Percentiles rank a stretch among this genome's conserved stretches.
Conservation (phyloP, 2,888 invertebrate genomes). For the Priocnemis perturbator region DNA sequence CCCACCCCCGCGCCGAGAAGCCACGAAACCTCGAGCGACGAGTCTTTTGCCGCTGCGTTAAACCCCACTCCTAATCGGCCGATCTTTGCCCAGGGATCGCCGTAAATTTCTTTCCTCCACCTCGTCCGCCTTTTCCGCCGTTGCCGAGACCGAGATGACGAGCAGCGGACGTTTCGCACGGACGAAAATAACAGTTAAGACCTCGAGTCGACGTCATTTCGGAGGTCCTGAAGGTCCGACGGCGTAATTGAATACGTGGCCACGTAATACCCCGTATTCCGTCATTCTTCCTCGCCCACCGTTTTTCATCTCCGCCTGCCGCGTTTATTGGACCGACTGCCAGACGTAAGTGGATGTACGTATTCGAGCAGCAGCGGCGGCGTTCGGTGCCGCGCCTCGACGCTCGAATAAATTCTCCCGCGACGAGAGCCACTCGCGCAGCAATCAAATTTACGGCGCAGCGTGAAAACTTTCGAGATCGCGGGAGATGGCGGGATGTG, state of each 20-base stretch:
- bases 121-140: too few relatives aligned
- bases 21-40: background rate
- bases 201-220: background rate
- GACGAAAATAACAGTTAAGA: background rate
- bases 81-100: constrained; percentile 2
- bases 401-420: constrained; percentile 14
- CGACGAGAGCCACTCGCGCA: constrained; percentile 14
- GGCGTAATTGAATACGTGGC: constrained; percentile 1
- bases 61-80: background rate
- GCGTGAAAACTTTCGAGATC: constrained; percentile 17
- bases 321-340: too few relatives aligned
- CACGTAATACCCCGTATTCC: constrained; percentile 29
- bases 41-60: background rate
- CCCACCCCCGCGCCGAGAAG: background rate
- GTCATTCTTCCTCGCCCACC: constrained; percentile 33
- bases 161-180: too few relatives aligned
- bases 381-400: background rate
- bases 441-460: too few relatives aligned
- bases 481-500: background rate
- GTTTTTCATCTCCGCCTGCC: constrained; percentile 19
- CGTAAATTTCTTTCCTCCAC: constrained; percentile 2
- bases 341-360: constrained; percentile 1
- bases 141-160: too few relatives aligned
- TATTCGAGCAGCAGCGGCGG: background rate
- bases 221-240: background rate